Base-by-base conservation (phyloP, 2,797 vertebrate genomes). In the Gastrophryne carolinensis region DNA sequence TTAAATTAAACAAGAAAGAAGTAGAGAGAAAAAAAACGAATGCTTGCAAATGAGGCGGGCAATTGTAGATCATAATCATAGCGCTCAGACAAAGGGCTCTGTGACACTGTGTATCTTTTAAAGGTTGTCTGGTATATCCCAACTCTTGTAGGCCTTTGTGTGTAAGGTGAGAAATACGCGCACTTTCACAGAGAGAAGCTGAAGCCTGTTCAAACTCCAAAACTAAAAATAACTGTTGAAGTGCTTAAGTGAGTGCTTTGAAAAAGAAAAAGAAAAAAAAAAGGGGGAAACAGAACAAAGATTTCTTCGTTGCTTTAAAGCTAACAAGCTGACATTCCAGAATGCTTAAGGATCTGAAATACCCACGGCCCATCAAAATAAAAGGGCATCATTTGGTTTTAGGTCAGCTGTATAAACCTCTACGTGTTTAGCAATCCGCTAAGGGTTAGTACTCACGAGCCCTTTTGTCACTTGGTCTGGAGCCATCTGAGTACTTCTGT, bases 1-100 rank as follows among this genome's bases (percentile, higher is more conserved):
- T 96, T 96, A 95, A 96, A 98, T 97, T 95, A 97, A 95, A 98
- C 92, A 95, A 93, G 88, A 94, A 89, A 90, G 89, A 89, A 92
- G 88, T 90, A 80, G 15, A n/a, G 21, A 19, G 44, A 57, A 68
- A 68, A 66, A 85, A 80, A 89, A 88, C 88, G 84, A 86, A 88
- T 79, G 84, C 84, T 85, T 86, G 82, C 84, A 86, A 88, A 88
- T 79, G 86, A 90, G 86, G 85, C 89, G 89, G 87, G 82, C 82
- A 68, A 84, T 82, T 81, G 67, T 77, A 85, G 86, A 81, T 87
- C 80, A 81, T 83, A 84, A 86, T 86, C 83, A 84, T 85, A 84
- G 86, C 82, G 74, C 81, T 80, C 41, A 56, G 78, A 73, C 81
- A 86, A 81, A 84, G 60, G 82, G 78, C 66, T 65, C 39, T 49